These are phyloP conservation scores for Karalla daura DNA, from an alignment of 2,797 vertebrate genomes.

Conservation along the genomic window DNA sequence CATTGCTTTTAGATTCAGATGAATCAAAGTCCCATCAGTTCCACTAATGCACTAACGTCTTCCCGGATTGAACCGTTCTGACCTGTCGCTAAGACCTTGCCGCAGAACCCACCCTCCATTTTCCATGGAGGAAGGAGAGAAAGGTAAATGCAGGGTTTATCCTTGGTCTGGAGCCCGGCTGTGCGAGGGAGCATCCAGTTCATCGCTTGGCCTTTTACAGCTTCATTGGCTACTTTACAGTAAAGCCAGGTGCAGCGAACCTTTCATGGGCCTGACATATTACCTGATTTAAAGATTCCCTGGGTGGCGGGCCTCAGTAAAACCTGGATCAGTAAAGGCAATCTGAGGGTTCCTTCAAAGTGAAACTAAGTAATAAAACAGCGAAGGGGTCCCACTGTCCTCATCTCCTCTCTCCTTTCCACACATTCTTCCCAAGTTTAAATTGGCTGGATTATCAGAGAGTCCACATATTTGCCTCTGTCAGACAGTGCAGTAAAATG, in stretches of 20 bases:
- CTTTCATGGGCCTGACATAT: slow-evolving; percentile 75
- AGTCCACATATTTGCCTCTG: slow-evolving; percentile 42
- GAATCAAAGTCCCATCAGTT: slow-evolving; percentile 68
- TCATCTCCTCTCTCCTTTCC: slow-evolving; percentile 24
- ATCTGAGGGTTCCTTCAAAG: slow-evolving; percentile 69
- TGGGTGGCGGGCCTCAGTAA: slow-evolving; percentile 67
- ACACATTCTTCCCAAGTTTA: slow-evolving; percentile 42
- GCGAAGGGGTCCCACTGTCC: slow-evolving; percentile 39
- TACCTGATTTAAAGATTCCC: slow-evolving; percentile 79
- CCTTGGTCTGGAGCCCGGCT: slow-evolving; percentile 54
- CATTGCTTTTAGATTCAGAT: slow-evolving; percentile 61
- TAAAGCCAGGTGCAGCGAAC: slow-evolving; percentile 73
- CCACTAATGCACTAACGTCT: slow-evolving; percentile 62
- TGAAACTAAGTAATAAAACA: slow-evolving; percentile 73
- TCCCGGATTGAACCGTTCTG: slow-evolving; percentile 60
- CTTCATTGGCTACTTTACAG: slow-evolving; percentile 77
- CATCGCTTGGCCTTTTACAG: slow-evolving; percentile 75
- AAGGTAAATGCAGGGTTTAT: slow-evolving; percentile 73
- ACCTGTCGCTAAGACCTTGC: slow-evolving; percentile 60
- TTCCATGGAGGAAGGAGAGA: slow-evolving; percentile 36
- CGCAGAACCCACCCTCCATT: slow-evolving; percentile 30
- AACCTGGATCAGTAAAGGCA: slow-evolving; percentile 71
- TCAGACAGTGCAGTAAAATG: slow-evolving; percentile 32
- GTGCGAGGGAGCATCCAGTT: slow-evolving; percentile 72
- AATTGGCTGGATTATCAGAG: slow-evolving; percentile 73